Conservation (phyloP, 2,113 vertebrate species). For the Passer montanus region DNA sequence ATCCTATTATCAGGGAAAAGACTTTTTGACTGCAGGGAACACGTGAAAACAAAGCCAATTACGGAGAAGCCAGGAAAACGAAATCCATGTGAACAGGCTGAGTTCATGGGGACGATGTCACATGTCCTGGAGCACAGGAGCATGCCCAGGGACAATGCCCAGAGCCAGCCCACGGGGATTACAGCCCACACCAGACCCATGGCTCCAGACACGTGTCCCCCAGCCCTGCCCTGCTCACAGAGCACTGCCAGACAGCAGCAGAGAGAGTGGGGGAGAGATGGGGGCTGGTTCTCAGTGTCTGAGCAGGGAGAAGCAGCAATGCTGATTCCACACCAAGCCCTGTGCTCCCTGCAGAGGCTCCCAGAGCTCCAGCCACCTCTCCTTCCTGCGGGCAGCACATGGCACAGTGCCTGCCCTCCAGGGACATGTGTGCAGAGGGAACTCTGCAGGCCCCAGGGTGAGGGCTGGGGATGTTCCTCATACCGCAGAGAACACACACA, state of each 20-base stretch:
- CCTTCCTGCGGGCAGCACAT: background rate
- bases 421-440: background rate
- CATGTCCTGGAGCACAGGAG: rapidly evolving
- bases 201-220: rapidly evolving
- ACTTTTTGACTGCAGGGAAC: background rate
- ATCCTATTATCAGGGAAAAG: background rate
- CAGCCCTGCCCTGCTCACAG: too few relatives aligned
- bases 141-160: background rate
- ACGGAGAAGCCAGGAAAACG: background rate
- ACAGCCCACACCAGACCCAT: rapidly evolving
- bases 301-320: background rate
- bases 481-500: background rate
- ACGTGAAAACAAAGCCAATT: background rate
- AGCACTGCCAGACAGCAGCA: background rate
- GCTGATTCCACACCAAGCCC: rapidly evolving
- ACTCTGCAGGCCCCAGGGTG: background rate
- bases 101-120: background rate
- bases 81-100: background rate
- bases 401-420: background rate
- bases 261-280: rapidly evolving
- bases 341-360: rapidly evolving
- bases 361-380: background rate
- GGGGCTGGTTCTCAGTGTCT: background rate
- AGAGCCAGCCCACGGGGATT: rapidly evolving
- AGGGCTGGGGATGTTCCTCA: background rate